Percentiles rank a stretch among this genome's conserved stretches.
Conservation (phyloP, 2,888 invertebrate species). For the Taphrorychus bicolor region DNA sequence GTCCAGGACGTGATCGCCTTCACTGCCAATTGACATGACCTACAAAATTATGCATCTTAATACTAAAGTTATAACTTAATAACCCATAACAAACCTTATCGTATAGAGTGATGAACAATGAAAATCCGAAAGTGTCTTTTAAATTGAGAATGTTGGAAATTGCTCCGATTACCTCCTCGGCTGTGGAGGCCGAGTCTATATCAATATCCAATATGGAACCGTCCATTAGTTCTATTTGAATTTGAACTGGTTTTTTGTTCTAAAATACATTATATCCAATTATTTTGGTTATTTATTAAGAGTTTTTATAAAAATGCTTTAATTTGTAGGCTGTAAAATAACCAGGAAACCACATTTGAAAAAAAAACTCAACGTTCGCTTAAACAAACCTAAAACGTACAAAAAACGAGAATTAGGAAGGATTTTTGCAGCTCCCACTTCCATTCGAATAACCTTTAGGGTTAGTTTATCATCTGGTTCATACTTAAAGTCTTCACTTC, state of each 20-base stretch:
- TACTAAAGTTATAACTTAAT: background rate
- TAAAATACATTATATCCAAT: too few species aligned
- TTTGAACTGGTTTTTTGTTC: conserved; percentile 81
- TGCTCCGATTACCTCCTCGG: conserved; percentile 84
- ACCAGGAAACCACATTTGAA: too few species aligned
- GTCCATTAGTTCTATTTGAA: conserved; percentile 90
- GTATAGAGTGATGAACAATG: conserved; percentile 86
- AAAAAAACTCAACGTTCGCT: too few species aligned
- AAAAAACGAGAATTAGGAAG: too few species aligned
- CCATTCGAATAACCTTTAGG: too few species aligned
- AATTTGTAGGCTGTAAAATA: too few species aligned
- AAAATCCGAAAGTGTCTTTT: conserved; percentile 88
- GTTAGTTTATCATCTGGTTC: too few species aligned
- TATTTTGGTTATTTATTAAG: too few species aligned
- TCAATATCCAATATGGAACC: conserved; percentile 80
- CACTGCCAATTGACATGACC: conserved; percentile 84
- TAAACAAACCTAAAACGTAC: too few species aligned
- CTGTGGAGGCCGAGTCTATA: conserved; percentile 91
- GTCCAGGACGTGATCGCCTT: conserved; percentile 92
- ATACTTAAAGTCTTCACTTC: too few species aligned
- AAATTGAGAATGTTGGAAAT: conserved; percentile 79
- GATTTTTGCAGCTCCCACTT: too few species aligned
- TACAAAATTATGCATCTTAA: conserved; percentile 8
- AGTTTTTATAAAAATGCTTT: too few species aligned
- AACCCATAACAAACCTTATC: conserved; percentile 69